Evolutionary conservation across 2,888 invertebrate species (phyloP).

Genomic region (Drosophila parthenogenetica): DNA sequence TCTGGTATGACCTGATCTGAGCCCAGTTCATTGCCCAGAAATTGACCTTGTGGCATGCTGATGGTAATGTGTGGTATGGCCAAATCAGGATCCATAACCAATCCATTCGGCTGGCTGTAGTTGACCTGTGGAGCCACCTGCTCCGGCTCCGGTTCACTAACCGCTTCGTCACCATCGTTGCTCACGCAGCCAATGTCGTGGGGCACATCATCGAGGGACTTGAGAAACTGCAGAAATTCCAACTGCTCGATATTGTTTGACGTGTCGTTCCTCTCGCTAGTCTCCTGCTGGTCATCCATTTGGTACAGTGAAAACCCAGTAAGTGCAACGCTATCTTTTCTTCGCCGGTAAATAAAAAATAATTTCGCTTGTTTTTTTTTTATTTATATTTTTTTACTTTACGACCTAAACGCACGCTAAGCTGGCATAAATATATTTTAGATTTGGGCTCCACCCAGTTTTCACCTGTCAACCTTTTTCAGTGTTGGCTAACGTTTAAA

Average conservation of each 20-base stretch:
- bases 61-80: constrained; percentile 7
- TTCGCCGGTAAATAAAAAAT: constrained; percentile 1
- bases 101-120: not conserved
- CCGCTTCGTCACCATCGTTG: not conserved
- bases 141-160: not conserved
- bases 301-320: not conserved
- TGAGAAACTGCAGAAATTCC: constrained; percentile 37
- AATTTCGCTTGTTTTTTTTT: not conserved
- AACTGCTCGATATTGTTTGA: constrained; percentile 4
- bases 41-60: not conserved
- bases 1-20: not conserved
- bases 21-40: not conserved
- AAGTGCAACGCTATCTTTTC: not conserved
- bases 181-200: not conserved
- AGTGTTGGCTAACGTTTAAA: constrained; percentile 25
- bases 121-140: not conserved
- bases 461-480: constrained; percentile 19
- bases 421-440: constrained; percentile 11
- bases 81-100: not conserved
- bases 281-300: constrained; percentile 9
- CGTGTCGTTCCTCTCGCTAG: not conserved
- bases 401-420: constrained; percentile 23
- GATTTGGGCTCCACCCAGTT: constrained; percentile 1
- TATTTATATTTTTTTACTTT: constrained; percentile 6
- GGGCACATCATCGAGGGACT: constrained; percentile 18